These are phyloP conservation scores for Ctenicera cuprea DNA, from an alignment of 2,888 invertebrate species.

Conservation along the genomic window DNA sequence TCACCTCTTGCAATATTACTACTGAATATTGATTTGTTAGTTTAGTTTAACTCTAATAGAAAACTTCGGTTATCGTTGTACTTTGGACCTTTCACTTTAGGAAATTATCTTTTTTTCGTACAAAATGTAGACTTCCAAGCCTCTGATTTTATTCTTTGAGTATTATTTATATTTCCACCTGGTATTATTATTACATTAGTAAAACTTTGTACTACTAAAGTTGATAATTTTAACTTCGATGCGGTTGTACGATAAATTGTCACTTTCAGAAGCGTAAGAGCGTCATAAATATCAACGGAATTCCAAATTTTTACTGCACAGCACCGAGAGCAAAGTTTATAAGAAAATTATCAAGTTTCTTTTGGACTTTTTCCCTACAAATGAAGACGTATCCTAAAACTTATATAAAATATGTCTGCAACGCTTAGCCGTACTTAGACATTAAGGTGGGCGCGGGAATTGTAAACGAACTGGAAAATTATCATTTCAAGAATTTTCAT, in stretches of 20 bases:
- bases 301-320: slow-evolving; percentile 48
- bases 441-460: slow-evolving; percentile 41
- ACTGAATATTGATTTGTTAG: too few species aligned
- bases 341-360: slow-evolving; percentile 53
- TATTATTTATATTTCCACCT: not conserved
- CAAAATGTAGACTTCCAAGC: too few species aligned
- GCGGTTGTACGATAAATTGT: slow-evolving; percentile 32
- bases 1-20: too few species aligned
- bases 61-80: too few species aligned
- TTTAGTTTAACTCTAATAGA: too few species aligned
- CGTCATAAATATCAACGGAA: slow-evolving; percentile 46
- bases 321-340: slow-evolving; percentile 45
- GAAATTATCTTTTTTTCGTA: too few species aligned
- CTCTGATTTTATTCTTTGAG: too few species aligned
- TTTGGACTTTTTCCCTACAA: slow-evolving; percentile 49
- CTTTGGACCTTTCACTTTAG: too few species aligned
- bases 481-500: not conserved
- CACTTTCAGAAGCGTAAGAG: slow-evolving; percentile 41
- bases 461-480: too few species aligned
- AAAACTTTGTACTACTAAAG: not conserved
- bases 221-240: slow-evolving; percentile 19
- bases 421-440: slow-evolving; percentile 41
- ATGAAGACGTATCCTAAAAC: slow-evolving; percentile 54
- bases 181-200: not conserved
- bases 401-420: slow-evolving; percentile 51